Conservation (phyloP, 2,888 invertebrate genomes). For the Limnephilus auricula region DNA sequence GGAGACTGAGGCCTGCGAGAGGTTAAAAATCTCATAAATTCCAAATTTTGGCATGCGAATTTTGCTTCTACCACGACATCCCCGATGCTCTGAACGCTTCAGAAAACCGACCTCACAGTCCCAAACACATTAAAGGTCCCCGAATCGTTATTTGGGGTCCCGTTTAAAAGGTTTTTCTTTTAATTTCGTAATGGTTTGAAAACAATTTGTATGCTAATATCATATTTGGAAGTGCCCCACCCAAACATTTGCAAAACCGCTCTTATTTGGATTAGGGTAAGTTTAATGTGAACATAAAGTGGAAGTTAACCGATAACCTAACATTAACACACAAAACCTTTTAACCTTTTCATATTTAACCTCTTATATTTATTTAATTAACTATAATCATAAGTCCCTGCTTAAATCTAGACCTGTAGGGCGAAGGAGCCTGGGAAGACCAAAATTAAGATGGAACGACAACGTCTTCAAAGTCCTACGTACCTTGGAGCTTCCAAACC, state of each 20-base stretch:
- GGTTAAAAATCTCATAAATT: too few species aligned
- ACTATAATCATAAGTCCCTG: too few species aligned
- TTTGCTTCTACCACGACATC: neutral
- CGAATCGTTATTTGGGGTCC: neutral
- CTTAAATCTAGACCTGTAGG: too few species aligned
- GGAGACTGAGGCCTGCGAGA: too few species aligned
- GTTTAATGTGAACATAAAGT: neutral
- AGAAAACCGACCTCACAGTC: neutral
- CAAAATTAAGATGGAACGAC: too few species aligned
- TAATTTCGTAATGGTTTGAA: conserved; percentile 2
- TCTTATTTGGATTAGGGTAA: neutral
- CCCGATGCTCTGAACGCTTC: neutral
- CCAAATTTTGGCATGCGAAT: neutral
- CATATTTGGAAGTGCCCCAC: neutral
- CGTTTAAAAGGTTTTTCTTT: neutral
- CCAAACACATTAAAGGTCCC: conserved; percentile 2
- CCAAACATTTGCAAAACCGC: neutral
- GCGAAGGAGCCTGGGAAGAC: too few species aligned
- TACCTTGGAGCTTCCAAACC: too few species aligned
- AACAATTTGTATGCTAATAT: conserved; percentile 2
- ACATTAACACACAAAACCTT: neutral
- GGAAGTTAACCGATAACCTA: neutral
- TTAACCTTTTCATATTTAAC: neutral
- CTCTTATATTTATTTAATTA: neutral
- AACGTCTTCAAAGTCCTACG: too few species aligned